Evolutionary conservation across 2,888 invertebrate species (phyloP), one percentile per base, ranked within the genome.

Genomic region (Scaptomyza tumidula): DNA sequence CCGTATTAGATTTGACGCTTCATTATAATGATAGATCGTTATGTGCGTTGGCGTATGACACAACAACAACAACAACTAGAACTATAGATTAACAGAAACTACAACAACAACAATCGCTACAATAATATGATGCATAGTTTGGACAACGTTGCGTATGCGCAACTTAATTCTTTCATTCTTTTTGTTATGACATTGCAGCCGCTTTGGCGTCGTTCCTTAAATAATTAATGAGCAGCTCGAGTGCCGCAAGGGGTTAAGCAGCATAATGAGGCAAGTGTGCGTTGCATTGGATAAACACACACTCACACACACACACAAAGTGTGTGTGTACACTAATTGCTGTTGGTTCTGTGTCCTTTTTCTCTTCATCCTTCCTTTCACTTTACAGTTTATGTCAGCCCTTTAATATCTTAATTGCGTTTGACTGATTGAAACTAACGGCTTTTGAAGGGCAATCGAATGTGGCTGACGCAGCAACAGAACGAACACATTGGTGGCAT

Each of bases 21-120:
- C 76, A 82, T 87, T 82, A 87, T 76, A 82, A 85, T 85, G 83
- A 85, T 87, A 82, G 86, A 87, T 85, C 78, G 80, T 69, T 80
- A 58, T 84, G 74, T 80, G 76, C 56, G 78, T 68, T 70, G 75
- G 70, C 60, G 67, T 67, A 67, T 69, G 58, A 59, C 70, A 68
- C 53, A 45, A 3, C 19, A 43, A 68, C 53, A 45, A 3, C 19
- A 43, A 35, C 19, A 52, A 11, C 16, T 48, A n/a, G 19, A 45
- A 57, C 11, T 16, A 31, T 14, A 31, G 29, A 48, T 31, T 31
- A 48, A 44, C 41, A 9, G 9, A 9, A 48, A 31, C 19, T 19
- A 19, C 56, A 49, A 33, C 29, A 43, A 13, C 6, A 41, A 41
- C 19, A 49, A n/a, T 3, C 6, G 11, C 43, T 33, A 37, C 33